Evolutionary conservation across 2,888 invertebrate species (phyloP).

Genomic region (Ectemnius cavifrons): DNA sequence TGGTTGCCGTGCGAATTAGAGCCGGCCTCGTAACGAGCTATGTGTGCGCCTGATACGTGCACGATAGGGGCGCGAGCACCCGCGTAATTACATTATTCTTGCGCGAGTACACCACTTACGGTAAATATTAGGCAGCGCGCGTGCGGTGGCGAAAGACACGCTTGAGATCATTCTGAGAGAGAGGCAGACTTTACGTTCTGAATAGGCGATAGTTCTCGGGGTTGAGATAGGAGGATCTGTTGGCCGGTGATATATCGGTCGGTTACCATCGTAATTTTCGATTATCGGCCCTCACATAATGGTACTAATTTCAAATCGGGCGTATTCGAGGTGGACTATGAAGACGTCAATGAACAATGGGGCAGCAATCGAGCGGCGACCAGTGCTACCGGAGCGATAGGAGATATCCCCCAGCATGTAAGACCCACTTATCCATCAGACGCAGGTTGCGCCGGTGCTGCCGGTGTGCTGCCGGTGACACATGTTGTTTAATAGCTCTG

Average conservation of each 20-base stretch:
- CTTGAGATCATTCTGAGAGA: no score
- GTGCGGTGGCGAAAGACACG: no score
- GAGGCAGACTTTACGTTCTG: no score
- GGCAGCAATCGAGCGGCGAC: constrained; percentile 32
- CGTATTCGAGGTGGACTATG: constrained; percentile 27
- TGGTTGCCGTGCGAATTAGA: constrained; percentile 3
- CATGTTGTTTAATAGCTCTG: constrained; percentile 55
- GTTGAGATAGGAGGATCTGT: no score
- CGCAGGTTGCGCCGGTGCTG: constrained; percentile 30
- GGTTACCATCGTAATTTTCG: constrained; percentile 33
- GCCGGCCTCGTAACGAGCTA: background rate
- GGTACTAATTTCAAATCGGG: constrained; percentile 28
- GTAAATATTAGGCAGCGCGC: no score
- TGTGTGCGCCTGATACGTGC: no score
- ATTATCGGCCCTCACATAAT: constrained; percentile 26
- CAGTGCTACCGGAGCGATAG: constrained; percentile 1
- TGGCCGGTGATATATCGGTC: no score
- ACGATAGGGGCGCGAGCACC: background rate
- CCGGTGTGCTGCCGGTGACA: constrained; percentile 41
- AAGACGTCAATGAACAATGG: constrained; percentile 55
- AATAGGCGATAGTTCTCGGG: no score
- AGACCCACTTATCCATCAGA: constrained; percentile 60
- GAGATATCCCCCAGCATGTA: constrained; percentile 41
- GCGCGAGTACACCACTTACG: background rate
- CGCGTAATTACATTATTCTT: background rate